Conservation (phyloP, 2,888 invertebrate genomes). For the Atethmia centrago region DNA sequence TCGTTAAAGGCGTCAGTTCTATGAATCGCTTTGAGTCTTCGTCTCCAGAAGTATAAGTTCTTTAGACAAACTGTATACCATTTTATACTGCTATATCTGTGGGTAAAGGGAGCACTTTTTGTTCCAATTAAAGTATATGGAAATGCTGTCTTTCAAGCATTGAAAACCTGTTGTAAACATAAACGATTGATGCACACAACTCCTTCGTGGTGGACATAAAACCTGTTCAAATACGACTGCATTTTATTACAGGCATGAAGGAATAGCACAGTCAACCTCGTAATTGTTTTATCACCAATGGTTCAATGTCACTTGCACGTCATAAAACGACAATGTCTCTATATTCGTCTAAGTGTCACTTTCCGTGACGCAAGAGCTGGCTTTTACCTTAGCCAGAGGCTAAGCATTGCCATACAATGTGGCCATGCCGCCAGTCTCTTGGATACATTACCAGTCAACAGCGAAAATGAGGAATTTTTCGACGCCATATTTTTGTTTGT, state of each 20-base stretch:
- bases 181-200: background rate
- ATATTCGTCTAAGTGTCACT: too few species aligned
- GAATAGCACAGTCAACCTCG: background rate
- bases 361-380: too few species aligned
- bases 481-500: too few species aligned
- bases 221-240: background rate
- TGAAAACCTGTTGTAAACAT: background rate
- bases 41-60: background rate
- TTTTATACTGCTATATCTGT: background rate
- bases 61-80: constrained; percentile 2
- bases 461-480: too few species aligned
- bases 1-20: constrained; percentile 32
- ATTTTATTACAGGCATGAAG: background rate
- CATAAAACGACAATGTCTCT: background rate
- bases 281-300: background rate
- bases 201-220: too few species aligned
- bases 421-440: too few species aligned
- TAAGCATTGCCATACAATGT: too few species aligned
- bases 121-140: background rate
- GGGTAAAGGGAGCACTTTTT: background rate
- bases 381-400: too few species aligned
- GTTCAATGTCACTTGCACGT: too few species aligned
- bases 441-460: too few species aligned
- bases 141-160: background rate
- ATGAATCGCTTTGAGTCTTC: constrained; percentile 18